Base-by-base conservation (phyloP, 2,888 invertebrate genomes). In the Nemotelus pantherinus region DNA sequence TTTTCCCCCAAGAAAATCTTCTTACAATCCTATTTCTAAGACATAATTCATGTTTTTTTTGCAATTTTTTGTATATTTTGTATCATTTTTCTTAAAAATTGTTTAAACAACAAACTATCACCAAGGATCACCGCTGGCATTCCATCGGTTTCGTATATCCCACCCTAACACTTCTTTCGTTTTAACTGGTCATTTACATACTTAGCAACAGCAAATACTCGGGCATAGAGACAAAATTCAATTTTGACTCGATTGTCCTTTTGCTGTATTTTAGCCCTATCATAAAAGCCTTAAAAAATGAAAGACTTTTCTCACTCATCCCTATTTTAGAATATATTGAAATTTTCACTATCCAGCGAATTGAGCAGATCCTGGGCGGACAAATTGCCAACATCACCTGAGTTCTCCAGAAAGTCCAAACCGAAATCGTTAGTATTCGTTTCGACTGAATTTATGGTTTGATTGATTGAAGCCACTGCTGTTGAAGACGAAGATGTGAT, bases 391-490 rank as follows among this genome's bases (percentile, higher is more conserved):
- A 93, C 90, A 86, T 95, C 95, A 72, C 91, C 90, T 86, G 95
- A 90, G 88, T 93, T 93, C 86, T 95, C 95, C 80, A 95, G 90
- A 88, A 95, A 94, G 89, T 95, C 95, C 83, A 95, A 90, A 86
- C 92, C 93, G 87, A 95, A 93, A 87, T 95, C 94, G 80, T 85
- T 85, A 80, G 84, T 84, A 80, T 85, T 87, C 79, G 85, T 86
- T 71, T 87, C 86, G 79, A 87, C 86, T 65, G 86, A 87, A 81
- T 85, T 87, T 78, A 87, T 87, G 77, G 86, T 85, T 80, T 87
- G 87, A 80, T 84, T 87, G 64, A 87, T 86, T 41, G 78, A 76
- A 47, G 77, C 76, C 25, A 76, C 77, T 2, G 79, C 7, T 43
- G 79, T 60, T 60, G 81, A 78, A 80, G 83, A 76, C 83, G 88